Percentiles rank a stretch among this genome's conserved stretches.
Evolutionary conservation across 2,797 vertebrate species (phyloP).

Genomic region (Hephaestus fuliginosus): DNA sequence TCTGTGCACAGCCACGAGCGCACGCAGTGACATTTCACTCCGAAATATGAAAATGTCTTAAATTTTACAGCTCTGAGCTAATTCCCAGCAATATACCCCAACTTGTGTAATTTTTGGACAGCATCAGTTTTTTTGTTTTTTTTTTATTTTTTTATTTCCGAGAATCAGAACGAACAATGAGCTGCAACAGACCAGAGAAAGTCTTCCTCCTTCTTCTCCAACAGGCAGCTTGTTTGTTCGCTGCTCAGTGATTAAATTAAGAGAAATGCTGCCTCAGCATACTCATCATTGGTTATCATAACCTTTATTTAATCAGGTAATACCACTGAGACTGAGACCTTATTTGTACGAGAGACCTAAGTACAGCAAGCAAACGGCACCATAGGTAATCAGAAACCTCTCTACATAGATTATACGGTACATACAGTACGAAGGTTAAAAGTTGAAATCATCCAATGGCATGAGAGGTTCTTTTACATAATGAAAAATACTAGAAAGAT

Average conservation of each 20-base stretch:
- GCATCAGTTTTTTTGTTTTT: not conserved
- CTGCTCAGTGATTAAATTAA: constrained; percentile 41
- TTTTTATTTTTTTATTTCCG: not conserved
- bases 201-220: not conserved
- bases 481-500: not conserved
- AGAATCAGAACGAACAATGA: not conserved
- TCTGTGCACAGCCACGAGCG: constrained; percentile 8
- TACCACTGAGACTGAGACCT: constrained; percentile 16
- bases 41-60: constrained; percentile 48
- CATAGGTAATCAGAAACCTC: not conserved
- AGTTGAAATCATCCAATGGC: not conserved
- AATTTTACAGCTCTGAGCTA: constrained; percentile 46
- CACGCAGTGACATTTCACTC: constrained; percentile 52
- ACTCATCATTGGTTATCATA: constrained; percentile 42
- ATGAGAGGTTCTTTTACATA: not conserved
- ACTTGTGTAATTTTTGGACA: constrained; percentile 8
- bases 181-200: not conserved
- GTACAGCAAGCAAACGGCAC: not conserved
- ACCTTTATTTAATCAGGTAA: constrained; percentile 51
- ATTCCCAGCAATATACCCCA: constrained; percentile 23
- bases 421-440: not conserved
- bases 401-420: not conserved
- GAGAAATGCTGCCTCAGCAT: constrained; percentile 40
- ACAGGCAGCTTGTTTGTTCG: constrained; percentile 24
- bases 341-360: not conserved